Evolutionary conservation across 1,140 invertebrate genomes (phyloP), one percentile per base, ranked within the genome.

Genomic region (Drosophila nigrodunni): DNA sequence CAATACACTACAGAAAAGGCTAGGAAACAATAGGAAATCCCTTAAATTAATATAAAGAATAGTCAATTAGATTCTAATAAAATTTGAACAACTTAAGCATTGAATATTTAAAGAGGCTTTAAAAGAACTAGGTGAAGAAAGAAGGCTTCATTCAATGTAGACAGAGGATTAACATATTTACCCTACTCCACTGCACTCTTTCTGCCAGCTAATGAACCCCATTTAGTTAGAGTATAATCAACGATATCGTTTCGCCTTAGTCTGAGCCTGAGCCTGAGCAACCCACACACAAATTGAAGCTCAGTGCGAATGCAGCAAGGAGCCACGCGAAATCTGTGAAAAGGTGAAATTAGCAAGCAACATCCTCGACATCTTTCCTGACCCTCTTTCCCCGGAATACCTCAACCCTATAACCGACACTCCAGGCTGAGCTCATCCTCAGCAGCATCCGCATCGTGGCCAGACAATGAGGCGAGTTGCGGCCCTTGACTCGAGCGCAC

Each of bases 391-490:
- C 21, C n/a, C 15, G 18, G 18, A 21, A 21, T 5, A 9, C 7
- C 13, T 46, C 41, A 7, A 43, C 4, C 13, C 21, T 6, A 21
- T 21, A 21, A 21, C 18, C 25, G 13, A 21, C 30, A 0, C 30
- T 30, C 6, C 25, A 30, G 25, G 25, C 25, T 41, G 1, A 35
- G 25, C 37, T 15, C 54, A 18, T 41, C 35, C 18, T 21, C 18
- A 1, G 35, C 37, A 21, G 41, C 52, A 46, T 50, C 34, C 61
- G 47, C 82, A 73, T 82, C 76, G 73, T 70, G 70, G 83, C 83
- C 83, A 87, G 83, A 87, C 83, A 87, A 87, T 83, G 61, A 87
- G 83, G 85, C 83, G 80, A 88, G 85, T 64, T 65, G 73, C 64
- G 83, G 83, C 83, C 83, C 83, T 87, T 82, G 83, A 82, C 83